Base-by-base conservation (phyloP, 2,888 invertebrate genomes). In the Drosophila meridiana region DNA sequence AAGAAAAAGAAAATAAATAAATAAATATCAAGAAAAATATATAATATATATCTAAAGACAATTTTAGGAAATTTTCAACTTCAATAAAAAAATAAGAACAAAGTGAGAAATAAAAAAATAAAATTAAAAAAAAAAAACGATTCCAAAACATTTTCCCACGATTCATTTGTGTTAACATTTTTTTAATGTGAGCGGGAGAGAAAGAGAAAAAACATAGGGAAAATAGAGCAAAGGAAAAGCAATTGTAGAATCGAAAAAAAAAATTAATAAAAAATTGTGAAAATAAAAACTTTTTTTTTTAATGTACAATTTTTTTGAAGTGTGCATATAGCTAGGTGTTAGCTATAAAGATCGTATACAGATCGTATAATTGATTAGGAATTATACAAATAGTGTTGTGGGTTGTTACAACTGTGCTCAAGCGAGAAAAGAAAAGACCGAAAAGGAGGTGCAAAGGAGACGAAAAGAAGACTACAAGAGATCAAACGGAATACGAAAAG, bases 121-220 rank as follows among this genome's bases (percentile, higher is more conserved):
- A 45, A 43, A 50, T 69, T 48, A 32, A 20, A 53, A 34, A 52
- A 11, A 36, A 52, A 38, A 53, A 52, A 50, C 28, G 43, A 32
- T 42, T 68, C 28, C 50, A 78, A 63, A 4, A 67, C 67, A 67
- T 68, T 68, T 68, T 73, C 47, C 73, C 59, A 73, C 57, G 50
- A n/a, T 78, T 60, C 60, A n/a, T 78, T 82, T 79, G 67, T 55
- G 78, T 69, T 73, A 32, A 28, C 45, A 65, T 69, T 65, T 77
- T 63, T 43, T 45, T 13, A 38, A 26, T 32, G 62, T 58, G 52
- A 57, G 32, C n/a, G n/a, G 30, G 26, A 45, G 4, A 45, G 8
- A 42, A 50, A 20, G 20, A 20, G 20, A 20, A 20, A 20, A 42
- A 42, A 58, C 36, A 28, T 28, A 30, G 30, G 26, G 4, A 55